phyloP scores from a whole-genome alignment of 2,888 invertebrate genomes.

The Silvanus unidentatus region DNA sequence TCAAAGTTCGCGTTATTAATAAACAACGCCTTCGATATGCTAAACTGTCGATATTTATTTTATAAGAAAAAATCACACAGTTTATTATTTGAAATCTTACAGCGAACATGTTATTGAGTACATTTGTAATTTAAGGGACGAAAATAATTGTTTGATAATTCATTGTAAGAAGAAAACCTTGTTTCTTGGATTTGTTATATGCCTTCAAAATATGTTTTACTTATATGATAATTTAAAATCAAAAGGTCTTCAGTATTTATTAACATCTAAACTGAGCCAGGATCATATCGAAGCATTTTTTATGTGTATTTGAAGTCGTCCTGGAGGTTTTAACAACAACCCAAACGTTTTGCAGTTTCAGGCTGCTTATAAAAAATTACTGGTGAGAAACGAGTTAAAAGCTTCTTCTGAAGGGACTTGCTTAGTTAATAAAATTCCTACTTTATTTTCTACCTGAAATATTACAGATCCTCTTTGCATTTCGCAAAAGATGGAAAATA shows the following conservation, averaged over 20 bases:
- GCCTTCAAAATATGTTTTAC: conserved; percentile 9
- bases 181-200: conserved; percentile 20
- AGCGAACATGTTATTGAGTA: neutral
- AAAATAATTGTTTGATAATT: conserved; percentile 5
- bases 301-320: conserved; percentile 14
- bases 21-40: conserved; percentile 27
- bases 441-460: neutral
- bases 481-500: no score
- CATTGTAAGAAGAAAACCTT: conserved; percentile 16
- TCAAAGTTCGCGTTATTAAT: conserved; percentile 16
- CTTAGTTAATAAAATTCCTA: neutral
- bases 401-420: neutral
- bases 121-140: neutral
- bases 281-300: conserved; percentile 18
- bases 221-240: conserved; percentile 2
- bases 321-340: conserved; percentile 19
- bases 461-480: neutral
- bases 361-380: conserved; percentile 17
- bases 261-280: conserved; percentile 9
- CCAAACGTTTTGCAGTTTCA: conserved; percentile 19
- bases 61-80: neutral
- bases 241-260: conserved; percentile 4
- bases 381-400: conserved; percentile 5
- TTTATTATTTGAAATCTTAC: neutral
- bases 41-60: conserved; percentile 18